These are phyloP conservation scores for Portunus trituberculatus DNA, from an alignment of 1,140 invertebrate species.

Conservation along the genomic window DNA sequence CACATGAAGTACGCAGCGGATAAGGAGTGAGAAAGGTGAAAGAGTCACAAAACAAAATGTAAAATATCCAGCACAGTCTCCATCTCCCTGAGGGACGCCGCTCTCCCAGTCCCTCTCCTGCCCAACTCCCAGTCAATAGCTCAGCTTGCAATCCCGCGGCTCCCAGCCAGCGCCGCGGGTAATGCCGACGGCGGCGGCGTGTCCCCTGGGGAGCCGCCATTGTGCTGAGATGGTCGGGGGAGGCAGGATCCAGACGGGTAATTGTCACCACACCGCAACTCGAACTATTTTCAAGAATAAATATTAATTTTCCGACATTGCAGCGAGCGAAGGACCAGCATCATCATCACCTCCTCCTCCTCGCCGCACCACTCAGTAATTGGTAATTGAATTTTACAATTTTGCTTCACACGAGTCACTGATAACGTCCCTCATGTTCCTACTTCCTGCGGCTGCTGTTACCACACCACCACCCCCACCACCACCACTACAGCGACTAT, in stretches of 20 bases:
- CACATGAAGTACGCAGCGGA: no score
- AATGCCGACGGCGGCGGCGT: background rate
- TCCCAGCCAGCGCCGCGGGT: background rate
- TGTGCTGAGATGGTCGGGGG: background rate
- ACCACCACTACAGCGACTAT: no score
- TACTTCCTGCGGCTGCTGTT: no score
- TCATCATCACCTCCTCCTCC: background rate
- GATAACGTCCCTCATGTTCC: slow-evolving; percentile 10
- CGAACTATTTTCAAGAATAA: background rate
- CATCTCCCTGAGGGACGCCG: background rate
- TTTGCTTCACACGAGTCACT: slow-evolving; percentile 10
- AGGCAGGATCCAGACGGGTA: background rate
- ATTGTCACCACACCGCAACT: background rate
- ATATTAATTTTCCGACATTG: background rate
- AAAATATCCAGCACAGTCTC: background rate
- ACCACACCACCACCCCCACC: no score
- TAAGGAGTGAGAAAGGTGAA: background rate
- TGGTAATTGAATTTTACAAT: slow-evolving; percentile 2
- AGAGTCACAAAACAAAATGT: background rate
- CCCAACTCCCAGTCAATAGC: background rate
- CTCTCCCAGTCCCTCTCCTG: background rate
- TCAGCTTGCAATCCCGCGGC: slow-evolving; percentile 5
- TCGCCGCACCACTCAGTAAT: background rate
- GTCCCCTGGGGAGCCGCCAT: background rate
- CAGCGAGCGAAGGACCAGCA: background rate